These are phyloP conservation scores for Corapipo altera DNA, from an alignment of 2,113 vertebrate species.

Conservation along the genomic window DNA sequence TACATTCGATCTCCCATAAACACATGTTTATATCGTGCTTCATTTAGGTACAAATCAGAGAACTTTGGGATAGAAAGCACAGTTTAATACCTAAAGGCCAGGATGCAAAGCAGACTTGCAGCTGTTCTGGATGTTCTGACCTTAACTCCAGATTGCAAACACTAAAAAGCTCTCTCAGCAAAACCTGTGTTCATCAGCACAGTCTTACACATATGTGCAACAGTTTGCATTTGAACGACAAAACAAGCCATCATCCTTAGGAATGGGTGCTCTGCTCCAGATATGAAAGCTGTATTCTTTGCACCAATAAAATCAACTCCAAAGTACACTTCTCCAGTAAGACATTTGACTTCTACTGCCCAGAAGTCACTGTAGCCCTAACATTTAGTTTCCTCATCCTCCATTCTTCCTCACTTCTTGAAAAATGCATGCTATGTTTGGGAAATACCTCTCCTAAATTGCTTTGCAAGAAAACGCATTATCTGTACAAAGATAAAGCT, in stretches of 20 bases:
- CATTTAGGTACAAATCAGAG: not conserved
- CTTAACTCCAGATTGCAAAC: not conserved
- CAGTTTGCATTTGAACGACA: not conserved
- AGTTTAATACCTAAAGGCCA: not conserved
- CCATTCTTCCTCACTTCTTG: not conserved
- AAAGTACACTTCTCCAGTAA: not conserved
- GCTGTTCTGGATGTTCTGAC: not conserved
- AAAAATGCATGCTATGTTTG: not conserved
- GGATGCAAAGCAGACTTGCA: not conserved
- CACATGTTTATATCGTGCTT: not conserved
- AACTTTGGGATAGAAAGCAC: not conserved
- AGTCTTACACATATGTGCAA: not conserved
- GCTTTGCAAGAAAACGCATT: not conserved
- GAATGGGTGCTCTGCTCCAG: not conserved
- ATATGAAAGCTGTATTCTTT: not conserved
- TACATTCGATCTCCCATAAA: not conserved
- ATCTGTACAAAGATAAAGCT: not conserved
- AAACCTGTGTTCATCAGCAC: not conserved
- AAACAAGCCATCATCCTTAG: not conserved
- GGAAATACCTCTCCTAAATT: not conserved
- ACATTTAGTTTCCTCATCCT: not conserved
- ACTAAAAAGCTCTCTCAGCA: not conserved
- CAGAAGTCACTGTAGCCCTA: not conserved
- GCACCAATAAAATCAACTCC: not conserved
- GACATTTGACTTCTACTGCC: not conserved